Percentiles rank a stretch among this genome's conserved stretches.
These are phyloP conservation scores for Digitonthophagus gazella DNA, from an alignment of 2,888 invertebrate species.

Conservation along the genomic window DNA sequence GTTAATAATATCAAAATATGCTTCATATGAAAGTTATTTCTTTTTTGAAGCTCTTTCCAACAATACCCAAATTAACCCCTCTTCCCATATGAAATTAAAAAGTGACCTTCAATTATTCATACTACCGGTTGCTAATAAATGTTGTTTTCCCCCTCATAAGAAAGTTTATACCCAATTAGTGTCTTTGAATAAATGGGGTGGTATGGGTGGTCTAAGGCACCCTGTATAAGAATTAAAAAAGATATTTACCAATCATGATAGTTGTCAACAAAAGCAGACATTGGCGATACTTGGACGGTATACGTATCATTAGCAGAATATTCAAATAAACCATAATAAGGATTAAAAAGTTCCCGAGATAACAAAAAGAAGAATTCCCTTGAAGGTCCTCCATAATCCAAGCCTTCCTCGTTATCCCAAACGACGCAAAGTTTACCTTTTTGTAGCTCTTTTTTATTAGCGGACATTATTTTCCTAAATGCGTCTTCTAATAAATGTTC, in stretches of 20 bases:
- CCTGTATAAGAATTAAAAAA: no score
- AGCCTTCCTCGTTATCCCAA: slow-evolving; percentile 93
- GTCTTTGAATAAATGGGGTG: no score
- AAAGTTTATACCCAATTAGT: no score
- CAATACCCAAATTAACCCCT: no score
- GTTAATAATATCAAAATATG: no score
- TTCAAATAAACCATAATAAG: slow-evolving; percentile 97
- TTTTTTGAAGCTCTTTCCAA: no score
- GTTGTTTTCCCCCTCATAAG: no score
- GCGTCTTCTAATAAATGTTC: slow-evolving; percentile 94
- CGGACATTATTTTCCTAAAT: slow-evolving; percentile 94
- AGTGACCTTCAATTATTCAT: no score
- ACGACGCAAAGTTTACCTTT: slow-evolving; percentile 92
- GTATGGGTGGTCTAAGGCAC: no score
- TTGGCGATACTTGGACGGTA: slow-evolving; percentile 91
- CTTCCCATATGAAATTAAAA: no score
- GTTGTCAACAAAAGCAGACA: slow-evolving; percentile 96
- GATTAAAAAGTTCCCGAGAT: slow-evolving; percentile 96
- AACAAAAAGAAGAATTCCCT: slow-evolving; percentile 96
- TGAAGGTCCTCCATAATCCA: slow-evolving; percentile 97
- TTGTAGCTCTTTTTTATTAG: slow-evolving; percentile 91
- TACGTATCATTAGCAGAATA: slow-evolving; percentile 98
- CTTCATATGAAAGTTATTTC: no score
- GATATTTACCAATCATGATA: slow-evolving; percentile 89
- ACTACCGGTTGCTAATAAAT: no score